These are phyloP conservation scores for Thera britannica DNA, from an alignment of 2,888 invertebrate genomes.

Conservation along the genomic window DNA sequence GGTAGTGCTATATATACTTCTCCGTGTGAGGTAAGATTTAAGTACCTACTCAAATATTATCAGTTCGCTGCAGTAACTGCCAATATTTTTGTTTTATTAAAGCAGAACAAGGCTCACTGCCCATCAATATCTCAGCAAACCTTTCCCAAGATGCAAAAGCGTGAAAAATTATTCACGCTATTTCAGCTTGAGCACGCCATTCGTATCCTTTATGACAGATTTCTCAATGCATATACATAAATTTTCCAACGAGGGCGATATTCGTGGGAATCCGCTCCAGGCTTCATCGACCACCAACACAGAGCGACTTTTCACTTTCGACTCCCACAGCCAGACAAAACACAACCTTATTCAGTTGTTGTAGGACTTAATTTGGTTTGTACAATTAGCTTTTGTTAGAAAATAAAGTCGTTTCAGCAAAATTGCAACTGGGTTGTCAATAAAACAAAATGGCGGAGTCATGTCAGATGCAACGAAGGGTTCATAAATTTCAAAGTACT, in stretches of 20 bases:
- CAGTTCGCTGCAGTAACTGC: background rate
- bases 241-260: conserved; percentile 79
- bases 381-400: conserved; percentile 54
- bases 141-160: conserved; percentile 42
- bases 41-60: background rate
- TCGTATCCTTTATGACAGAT: conserved; percentile 82
- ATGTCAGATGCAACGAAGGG: background rate
- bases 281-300: conserved; percentile 78
- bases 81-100: conserved; percentile 1
- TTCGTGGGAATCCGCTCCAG: conserved; percentile 79
- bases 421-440: conserved; percentile 67
- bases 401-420: conserved; percentile 78
- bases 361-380: conserved; percentile 44
- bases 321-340: conserved; percentile 47
- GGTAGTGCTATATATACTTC: no score
- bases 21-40: no score
- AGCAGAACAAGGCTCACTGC: conserved; percentile 4
- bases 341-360: conserved; percentile 45
- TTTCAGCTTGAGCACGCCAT: conserved; percentile 77
- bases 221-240: conserved; percentile 83
- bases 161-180: conserved; percentile 81
- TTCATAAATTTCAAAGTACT: background rate
- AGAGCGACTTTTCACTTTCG: conserved; percentile 80
- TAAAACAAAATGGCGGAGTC: conserved; percentile 71
- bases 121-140: conserved; percentile 23